Percentiles rank a stretch among this genome's conserved stretches.
phyloP scores from a whole-genome alignment of 2,797 vertebrate genomes.

The Calcarius lapponicus region DNA sequence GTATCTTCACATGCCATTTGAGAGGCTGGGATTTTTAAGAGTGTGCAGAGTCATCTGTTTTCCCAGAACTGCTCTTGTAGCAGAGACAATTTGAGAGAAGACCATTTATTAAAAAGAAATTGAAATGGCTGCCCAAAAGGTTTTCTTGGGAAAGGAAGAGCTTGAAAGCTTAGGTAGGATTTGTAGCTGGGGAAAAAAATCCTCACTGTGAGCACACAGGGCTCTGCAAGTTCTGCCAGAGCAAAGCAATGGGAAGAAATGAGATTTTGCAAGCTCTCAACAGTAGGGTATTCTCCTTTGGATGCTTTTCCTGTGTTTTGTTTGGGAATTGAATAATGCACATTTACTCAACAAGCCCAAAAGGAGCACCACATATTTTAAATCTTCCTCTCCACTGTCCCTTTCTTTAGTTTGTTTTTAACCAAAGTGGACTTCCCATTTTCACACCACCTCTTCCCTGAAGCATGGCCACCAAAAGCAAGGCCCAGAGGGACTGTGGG shows the following conservation, averaged over 20 bases:
- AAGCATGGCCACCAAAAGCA: neutral
- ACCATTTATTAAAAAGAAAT: slow-evolving; percentile 30
- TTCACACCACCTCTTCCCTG: neutral
- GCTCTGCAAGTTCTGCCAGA: neutral
- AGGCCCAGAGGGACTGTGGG: neutral
- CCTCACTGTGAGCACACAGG: neutral
- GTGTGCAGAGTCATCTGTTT: slow-evolving; percentile 39
- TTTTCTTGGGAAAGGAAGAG: neutral
- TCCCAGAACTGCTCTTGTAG: neutral
- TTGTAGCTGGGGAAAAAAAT: neutral
- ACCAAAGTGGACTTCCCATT: neutral
- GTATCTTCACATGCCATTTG: neutral
- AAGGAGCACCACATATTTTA: neutral
- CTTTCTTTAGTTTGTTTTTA: neutral
- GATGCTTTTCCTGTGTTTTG: neutral
- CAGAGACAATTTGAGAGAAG: slow-evolving; percentile 6
- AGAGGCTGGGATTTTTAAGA: neutral
- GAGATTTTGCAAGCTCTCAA: neutral
- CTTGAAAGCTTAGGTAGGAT: neutral
- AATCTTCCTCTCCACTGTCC: neutral
- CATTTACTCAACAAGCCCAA: neutral
- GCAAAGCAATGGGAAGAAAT: neutral
- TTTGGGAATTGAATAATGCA: neutral
- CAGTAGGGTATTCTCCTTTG: neutral
- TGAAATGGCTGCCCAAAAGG: slow-evolving; percentile 12